Base-by-base conservation (phyloP, 2,113 vertebrate species). In the Notothenia rossii region DNA sequence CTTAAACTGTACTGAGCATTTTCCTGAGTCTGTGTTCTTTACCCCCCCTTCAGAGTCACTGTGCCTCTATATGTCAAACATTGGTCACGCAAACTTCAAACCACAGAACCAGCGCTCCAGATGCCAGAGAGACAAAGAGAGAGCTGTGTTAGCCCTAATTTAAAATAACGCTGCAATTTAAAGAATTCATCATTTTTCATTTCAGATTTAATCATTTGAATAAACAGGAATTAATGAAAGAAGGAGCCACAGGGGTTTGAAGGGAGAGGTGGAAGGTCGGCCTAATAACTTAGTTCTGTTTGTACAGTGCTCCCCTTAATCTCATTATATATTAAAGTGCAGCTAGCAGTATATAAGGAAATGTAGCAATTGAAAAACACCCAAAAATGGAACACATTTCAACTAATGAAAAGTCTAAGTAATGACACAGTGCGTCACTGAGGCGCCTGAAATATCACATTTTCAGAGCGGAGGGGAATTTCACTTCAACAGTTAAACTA, bases 321-420 rank as follows among this genome's bases (percentile, higher is more conserved):
- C 36, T 45, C 62, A 82, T 82, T 78, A 83, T 25, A 63, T 70
- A 53, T 83, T 76, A 71, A 33, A 72, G 69, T 14, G 20, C 4
- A 59, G 79, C 45, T 13, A 54, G 75, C 18, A n/a, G 66, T 10
- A 10, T 9, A 9, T 51, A 10, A 74, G 53, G 17, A 65, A 29
- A 29, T 29, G 29, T 65, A 84, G 72, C 63, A 76, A 48, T n/a
- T 67, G 60, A 81, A 77, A 78, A 85, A 85, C 68, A 79, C 29
- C 46, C 71, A 36, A 79, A 81, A 89, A 90, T 86, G 81, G 88
- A 90, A 86, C 75, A 84, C 82, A 71, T 90, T 85, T 65, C 61
- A 77, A 87, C 79, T 81, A 67, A 88, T 87, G 55, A 82, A 85
- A 77, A 75, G 25, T 60, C 77, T 64, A 65, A 63, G 58, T 84